These are phyloP conservation scores for Paradisaea rubra DNA, from an alignment of 2,113 vertebrate species.

Conservation along the genomic window DNA sequence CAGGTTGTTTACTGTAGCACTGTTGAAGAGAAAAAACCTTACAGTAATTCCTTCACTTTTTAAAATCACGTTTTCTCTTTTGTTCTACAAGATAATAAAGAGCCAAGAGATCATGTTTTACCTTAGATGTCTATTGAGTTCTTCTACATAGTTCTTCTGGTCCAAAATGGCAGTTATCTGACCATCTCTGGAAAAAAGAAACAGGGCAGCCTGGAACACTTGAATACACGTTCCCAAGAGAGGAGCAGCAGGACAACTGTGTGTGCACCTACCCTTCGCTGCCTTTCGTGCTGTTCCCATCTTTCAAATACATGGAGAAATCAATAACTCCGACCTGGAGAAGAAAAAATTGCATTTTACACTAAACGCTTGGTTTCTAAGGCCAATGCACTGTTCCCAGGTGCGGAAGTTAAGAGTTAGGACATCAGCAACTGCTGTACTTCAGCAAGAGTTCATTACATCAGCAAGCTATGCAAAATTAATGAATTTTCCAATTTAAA, in stretches of 20 bases:
- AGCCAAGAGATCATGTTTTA: slow-evolving; percentile 31
- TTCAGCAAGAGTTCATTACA: not conserved
- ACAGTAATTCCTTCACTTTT: not conserved
- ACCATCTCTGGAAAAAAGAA: slow-evolving; percentile 78
- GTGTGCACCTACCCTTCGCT: slow-evolving; percentile 84
- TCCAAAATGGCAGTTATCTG: slow-evolving; percentile 98
- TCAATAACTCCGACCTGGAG: slow-evolving; percentile 95
- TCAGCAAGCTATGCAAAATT: not conserved
- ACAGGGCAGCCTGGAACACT: not conserved
- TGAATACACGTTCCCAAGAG: not conserved
- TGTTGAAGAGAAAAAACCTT: slow-evolving; percentile 51
- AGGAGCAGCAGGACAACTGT: not conserved
- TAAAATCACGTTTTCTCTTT: not conserved
- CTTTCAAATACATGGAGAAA: slow-evolving; percentile 98
- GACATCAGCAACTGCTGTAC: not conserved
- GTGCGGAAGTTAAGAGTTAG: not conserved
- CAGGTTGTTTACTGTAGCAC: slow-evolving; percentile 95
- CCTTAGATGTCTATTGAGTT: slow-evolving; percentile 97
- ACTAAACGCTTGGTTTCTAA: not conserved
- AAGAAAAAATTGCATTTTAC: not conserved
- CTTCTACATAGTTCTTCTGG: slow-evolving; percentile 99
- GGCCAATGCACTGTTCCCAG: not conserved
- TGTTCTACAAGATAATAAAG: too few species aligned
- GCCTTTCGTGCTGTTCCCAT: slow-evolving; percentile 92
- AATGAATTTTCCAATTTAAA: not conserved